Evolutionary conservation across 2,888 invertebrate species (phyloP), one percentile per base, ranked within the genome.

Genomic region (Oeneis ivallda): DNA sequence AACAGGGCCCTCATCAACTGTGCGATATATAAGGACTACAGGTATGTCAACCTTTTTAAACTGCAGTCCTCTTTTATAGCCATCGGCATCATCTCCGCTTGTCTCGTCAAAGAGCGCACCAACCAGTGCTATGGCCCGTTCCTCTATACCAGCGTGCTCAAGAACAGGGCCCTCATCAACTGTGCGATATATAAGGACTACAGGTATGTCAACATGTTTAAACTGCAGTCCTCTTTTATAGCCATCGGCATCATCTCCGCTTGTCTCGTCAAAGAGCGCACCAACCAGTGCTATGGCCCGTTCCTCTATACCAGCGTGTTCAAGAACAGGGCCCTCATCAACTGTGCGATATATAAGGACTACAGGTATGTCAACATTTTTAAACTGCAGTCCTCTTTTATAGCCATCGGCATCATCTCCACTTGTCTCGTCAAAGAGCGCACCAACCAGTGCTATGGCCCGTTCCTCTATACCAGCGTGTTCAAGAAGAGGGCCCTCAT

Each of bases 111-210:
- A 63, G 89, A 88, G 68, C 76, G 85, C 4, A 75, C 78, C 15
- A 88, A 88, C 70, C 86, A 87, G 66, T 90, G 89, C 72, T 86
- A 88, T 69, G 89, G 89, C 0, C 89, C 89, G 0, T 90, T 89
- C 76, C 80, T 90, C 0, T 89, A 89, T 65, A 90, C 89, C 43
- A 89, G 88, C 72, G 70, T 90, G 60, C 89, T 73, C 62, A 88
- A 87, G 71, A 89, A 90, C 67, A 76, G 87, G 8, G 85, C 87
- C 73, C 87, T 89, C 62, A 86, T 90, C 19, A 85, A 86, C 0
- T 90, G 89, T 62, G 81, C 89, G 26, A 84, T 90, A 43, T 86
- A 79, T 61, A 90, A 90, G 69, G 86, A 89, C 49, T 9, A 19
- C 19, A 15, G 19, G 49, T 49, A 47, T 19, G 15, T 13, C n/a